phyloP scores from a whole-genome alignment of 1,140 invertebrate genomes.

The Drosophila neocordata region DNA sequence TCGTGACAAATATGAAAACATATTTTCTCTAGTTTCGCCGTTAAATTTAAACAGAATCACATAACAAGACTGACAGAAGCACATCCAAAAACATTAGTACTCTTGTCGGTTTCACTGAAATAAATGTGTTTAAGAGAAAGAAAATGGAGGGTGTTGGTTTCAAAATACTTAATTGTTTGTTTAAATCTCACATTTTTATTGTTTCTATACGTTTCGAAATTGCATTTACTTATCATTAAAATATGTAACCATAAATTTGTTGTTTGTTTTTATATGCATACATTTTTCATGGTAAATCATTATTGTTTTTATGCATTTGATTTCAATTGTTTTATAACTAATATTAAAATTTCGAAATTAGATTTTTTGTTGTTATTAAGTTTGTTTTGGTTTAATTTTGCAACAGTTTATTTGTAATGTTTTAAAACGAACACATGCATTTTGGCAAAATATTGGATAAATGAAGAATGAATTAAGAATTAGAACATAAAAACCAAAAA shows the following conservation, averaged over 20 bases:
- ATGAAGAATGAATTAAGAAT: slow-evolving; percentile 8
- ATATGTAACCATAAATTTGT: slow-evolving; percentile 62
- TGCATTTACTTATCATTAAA: slow-evolving; percentile 75
- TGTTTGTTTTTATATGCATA: slow-evolving; percentile 59
- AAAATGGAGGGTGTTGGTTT: neutral
- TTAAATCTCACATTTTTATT: slow-evolving; percentile 81
- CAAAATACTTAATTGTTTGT: slow-evolving; percentile 32
- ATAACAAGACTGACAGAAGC: too few species aligned
- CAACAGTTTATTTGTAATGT: slow-evolving; percentile 40
- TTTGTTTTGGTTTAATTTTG: slow-evolving; percentile 29
- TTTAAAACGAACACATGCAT: slow-evolving; percentile 74
- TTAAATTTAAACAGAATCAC: too few species aligned
- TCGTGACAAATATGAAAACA: too few species aligned
- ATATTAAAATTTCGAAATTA: slow-evolving; percentile 69
- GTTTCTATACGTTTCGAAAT: slow-evolving; percentile 79
- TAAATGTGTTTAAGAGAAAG: neutral
- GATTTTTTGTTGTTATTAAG: neutral
- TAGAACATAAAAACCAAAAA: slow-evolving; percentile 16
- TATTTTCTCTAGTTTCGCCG: too few species aligned
- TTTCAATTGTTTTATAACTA: slow-evolving; percentile 47
- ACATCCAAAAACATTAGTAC: too few species aligned
- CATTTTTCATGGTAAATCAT: slow-evolving; percentile 55
- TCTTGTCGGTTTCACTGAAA: too few species aligned
- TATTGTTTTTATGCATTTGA: slow-evolving; percentile 48
- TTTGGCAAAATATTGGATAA: slow-evolving; percentile 61